Percentiles rank a stretch among this genome's conserved stretches.
phyloP scores from a whole-genome alignment of 1,140 invertebrate species.

The Papilio glaucus region DNA sequence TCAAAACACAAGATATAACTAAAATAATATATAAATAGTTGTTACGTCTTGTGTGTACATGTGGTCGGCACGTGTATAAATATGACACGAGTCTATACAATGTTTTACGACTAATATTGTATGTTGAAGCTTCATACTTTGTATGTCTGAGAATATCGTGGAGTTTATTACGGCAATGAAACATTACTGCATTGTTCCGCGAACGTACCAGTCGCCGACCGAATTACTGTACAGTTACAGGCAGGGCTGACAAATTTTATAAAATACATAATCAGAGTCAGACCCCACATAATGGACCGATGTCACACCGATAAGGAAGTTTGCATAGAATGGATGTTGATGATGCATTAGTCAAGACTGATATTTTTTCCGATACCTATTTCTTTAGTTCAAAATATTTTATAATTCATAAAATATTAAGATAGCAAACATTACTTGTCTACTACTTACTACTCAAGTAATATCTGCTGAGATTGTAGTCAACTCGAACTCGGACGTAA shows the following conservation, averaged over 20 bases:
- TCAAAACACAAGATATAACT: not conserved
- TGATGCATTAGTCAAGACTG: no score
- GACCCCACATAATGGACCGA: not conserved
- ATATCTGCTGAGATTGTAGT: no score
- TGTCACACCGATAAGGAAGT: slow-evolving; percentile 6
- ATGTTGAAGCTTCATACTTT: not conserved
- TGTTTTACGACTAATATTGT: slow-evolving; percentile 21
- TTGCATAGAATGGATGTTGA: no score
- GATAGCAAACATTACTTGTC: no score
- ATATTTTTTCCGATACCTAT: no score
- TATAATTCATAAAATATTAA: no score
- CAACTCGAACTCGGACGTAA: no score
- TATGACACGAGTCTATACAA: not conserved
- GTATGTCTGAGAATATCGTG: slow-evolving; percentile 1
- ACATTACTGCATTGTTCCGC: slow-evolving; percentile 12
- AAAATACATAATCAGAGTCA: not conserved
- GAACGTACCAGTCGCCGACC: slow-evolving; percentile 23
- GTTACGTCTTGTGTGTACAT: slow-evolving; percentile 7
- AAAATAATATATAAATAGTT: slow-evolving; percentile 1
- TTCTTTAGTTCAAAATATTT: no score
- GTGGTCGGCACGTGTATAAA: slow-evolving; percentile 12
- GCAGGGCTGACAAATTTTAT: not conserved
- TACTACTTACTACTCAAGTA: no score
- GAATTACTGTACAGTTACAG: slow-evolving; percentile 16
- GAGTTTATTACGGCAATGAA: slow-evolving; percentile 8